phyloP scores from a whole-genome alignment of 2,888 invertebrate genomes.

The Operophtera brumata region DNA sequence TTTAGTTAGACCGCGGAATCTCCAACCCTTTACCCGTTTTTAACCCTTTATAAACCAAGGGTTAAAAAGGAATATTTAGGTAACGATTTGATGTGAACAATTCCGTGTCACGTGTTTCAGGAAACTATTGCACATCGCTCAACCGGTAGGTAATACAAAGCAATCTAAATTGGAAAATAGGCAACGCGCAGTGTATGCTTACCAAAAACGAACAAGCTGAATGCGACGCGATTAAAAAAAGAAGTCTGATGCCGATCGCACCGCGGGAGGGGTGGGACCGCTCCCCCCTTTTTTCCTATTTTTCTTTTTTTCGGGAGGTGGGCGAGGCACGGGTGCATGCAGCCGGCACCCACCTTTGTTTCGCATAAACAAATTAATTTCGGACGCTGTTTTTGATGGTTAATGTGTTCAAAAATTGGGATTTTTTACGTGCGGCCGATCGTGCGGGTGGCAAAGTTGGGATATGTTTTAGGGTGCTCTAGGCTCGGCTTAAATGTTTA shows the following conservation, averaged over 20 bases:
- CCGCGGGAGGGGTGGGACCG: conserved; percentile 65
- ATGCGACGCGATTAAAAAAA: conserved; percentile 81
- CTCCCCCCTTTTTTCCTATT: conserved; percentile 64
- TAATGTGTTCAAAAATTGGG: conserved; percentile 73
- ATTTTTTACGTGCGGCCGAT: conserved; percentile 42
- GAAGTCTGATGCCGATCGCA: conserved; percentile 80
- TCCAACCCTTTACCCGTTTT: neutral
- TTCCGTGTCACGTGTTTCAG: conserved; percentile 74
- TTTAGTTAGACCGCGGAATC: neutral
- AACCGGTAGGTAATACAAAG: conserved; percentile 80
- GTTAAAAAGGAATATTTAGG: no score
- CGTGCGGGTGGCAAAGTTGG: conserved; percentile 38
- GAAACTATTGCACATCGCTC: conserved; percentile 79
- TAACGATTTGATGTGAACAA: conserved; percentile 51
- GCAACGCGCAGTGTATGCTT: conserved; percentile 80
- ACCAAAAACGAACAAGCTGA: conserved; percentile 78
- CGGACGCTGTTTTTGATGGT: conserved; percentile 78
- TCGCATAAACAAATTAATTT: conserved; percentile 81
- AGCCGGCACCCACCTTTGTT: conserved; percentile 79
- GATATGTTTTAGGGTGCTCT: conserved; percentile 23
- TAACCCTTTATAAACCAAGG: neutral
- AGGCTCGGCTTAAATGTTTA: conserved; percentile 5
- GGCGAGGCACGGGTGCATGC: conserved; percentile 77
- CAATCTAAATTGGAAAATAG: conserved; percentile 82
- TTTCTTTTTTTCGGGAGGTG: conserved; percentile 77